These are phyloP conservation scores for Nomada lathburiana DNA, from an alignment of 2,888 invertebrate species.

Conservation along the genomic window DNA sequence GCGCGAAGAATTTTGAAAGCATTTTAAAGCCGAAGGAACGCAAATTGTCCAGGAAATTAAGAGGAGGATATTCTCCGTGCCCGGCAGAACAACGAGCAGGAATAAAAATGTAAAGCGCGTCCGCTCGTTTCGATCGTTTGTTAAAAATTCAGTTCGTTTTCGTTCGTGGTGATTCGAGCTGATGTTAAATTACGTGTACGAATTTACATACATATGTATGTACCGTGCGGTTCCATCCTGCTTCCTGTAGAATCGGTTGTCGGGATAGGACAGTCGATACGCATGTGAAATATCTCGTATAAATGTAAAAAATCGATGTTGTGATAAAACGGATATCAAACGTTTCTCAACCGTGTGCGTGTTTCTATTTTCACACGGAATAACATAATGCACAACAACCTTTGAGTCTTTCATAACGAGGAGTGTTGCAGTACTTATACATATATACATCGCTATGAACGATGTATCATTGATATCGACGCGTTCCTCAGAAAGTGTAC, in stretches of 20 bases:
- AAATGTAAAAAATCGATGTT: too few species aligned
- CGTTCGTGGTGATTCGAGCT: not conserved
- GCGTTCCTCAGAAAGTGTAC: not conserved
- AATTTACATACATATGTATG: too few species aligned
- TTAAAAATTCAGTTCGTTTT: conserved; percentile 21
- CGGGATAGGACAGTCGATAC: too few species aligned
- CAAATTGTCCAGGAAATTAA: not conserved
- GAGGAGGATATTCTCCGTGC: not conserved
- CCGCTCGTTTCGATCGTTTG: conserved; percentile 4
- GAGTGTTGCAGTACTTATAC: not conserved
- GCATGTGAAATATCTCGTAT: too few species aligned
- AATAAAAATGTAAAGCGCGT: not conserved
- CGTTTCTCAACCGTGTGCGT: not conserved
- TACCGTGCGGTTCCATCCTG: too few species aligned
- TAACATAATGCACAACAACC: not conserved
- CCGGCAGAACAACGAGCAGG: not conserved
- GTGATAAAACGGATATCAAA: not conserved
- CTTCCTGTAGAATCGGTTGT: too few species aligned
- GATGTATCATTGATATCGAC: not conserved
- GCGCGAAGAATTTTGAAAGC: conserved; percentile 24
- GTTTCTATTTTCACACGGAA: not conserved
- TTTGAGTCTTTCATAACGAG: not conserved
- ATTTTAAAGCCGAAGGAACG: conserved; percentile 22
- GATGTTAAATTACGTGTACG: not conserved
- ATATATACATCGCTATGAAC: too few species aligned